Evolutionary conservation across 1,140 invertebrate species (phyloP).

Genomic region (Neuroterus valhalla): DNA sequence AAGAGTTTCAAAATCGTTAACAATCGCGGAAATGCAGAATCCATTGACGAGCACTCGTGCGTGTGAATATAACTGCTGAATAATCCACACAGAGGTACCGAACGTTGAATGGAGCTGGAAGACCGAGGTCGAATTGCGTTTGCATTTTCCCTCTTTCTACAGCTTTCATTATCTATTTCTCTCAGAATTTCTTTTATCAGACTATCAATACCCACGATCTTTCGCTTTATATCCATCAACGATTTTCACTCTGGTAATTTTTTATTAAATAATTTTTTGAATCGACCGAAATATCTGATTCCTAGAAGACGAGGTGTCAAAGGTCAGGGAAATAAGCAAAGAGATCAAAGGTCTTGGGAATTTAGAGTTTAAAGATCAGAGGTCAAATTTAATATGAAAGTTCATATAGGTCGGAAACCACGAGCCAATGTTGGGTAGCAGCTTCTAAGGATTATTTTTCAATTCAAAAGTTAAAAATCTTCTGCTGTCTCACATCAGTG

Average conservation of each 20-base stretch:
- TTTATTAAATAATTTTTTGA: no score
- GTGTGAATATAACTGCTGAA: conserved; percentile 28
- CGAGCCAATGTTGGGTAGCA: no score
- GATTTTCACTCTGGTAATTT: background rate
- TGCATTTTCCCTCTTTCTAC: conserved; percentile 1
- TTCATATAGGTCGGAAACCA: no score
- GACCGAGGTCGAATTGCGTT: conserved; percentile 12
- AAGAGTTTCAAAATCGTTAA: conserved; percentile 26
- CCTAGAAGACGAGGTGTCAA: no score
- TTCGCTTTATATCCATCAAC: background rate
- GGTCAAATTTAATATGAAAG: no score
- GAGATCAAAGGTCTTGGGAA: no score
- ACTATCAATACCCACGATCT: background rate
- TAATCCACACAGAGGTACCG: conserved; percentile 11
- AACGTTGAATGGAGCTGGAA: conserved; percentile 14
- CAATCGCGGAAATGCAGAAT: conserved; percentile 24
- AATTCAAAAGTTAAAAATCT: no score
- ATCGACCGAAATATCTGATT: no score
- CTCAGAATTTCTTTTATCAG: conserved; percentile 2
- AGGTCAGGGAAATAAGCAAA: no score
- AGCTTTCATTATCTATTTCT: background rate
- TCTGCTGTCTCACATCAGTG: no score
- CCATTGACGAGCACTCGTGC: conserved; percentile 24
- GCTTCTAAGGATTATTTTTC: no score
- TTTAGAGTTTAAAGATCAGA: no score